A percentile compares a stretch with the other conserved stretches of the same genome.
These are phyloP conservation scores for Pholis gunnellus DNA, from an alignment of 2,113 vertebrate species.

Conservation along the genomic window DNA sequence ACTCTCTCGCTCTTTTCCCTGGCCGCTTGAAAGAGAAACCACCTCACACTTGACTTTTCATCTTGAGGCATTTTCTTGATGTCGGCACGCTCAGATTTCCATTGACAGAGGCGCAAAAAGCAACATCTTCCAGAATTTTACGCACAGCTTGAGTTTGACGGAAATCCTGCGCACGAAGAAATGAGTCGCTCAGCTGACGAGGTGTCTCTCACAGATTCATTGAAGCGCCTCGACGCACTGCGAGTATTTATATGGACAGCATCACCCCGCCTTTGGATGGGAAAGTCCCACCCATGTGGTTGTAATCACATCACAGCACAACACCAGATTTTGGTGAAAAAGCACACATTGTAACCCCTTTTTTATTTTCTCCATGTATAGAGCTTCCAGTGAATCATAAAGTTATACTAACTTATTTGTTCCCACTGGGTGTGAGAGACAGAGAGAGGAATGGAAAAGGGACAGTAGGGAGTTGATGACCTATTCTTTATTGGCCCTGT, in stretches of 20 bases:
- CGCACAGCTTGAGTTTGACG: not conserved
- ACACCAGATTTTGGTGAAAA: slow-evolving; percentile 1
- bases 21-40: slow-evolving; percentile 9
- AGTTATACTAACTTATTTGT: not conserved
- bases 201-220: slow-evolving; percentile 13
- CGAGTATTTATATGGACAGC: slow-evolving; percentile 53
- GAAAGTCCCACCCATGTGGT: slow-evolving; percentile 63
- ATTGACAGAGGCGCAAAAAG: not conserved
- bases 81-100: not conserved
- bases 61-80: slow-evolving; percentile 28
- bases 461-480: slow-evolving; percentile 31
- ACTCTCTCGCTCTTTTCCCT: not conserved
- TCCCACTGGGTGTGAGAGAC: not conserved
- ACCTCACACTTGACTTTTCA: slow-evolving; percentile 31
- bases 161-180: not conserved
- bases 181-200: not conserved
- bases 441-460: not conserved
- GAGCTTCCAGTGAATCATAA: slow-evolving; percentile 1
- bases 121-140: not conserved
- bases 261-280: slow-evolving; percentile 45
- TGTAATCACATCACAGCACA: slow-evolving; percentile 16
- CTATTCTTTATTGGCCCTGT: slow-evolving; percentile 12
- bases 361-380: not conserved
- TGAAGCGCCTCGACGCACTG: not conserved
- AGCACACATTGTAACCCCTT: not conserved